Evolutionary conservation across 2,113 vertebrate species (phyloP), one percentile per base, ranked within the genome.

Genomic region (Marcusenius ussheri): DNA sequence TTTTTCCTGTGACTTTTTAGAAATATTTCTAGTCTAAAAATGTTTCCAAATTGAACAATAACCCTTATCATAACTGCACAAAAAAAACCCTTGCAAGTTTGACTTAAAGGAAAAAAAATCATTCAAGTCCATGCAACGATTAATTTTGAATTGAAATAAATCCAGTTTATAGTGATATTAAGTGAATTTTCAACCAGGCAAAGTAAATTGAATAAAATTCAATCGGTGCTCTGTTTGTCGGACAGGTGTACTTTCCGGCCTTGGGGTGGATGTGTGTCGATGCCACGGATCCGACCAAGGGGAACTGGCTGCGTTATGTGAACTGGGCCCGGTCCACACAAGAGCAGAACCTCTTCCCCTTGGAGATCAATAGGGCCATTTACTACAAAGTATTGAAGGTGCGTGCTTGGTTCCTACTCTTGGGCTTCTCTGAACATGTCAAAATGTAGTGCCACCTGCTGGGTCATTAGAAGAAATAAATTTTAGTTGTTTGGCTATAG

Each of bases 191-290:
- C 35, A 35, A 19, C 35, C 13, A 80, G 31, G n/a, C 74, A 80
- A 3, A 39, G 35, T 39, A 39, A 24, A 85, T 13, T 87, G 39
- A 46, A 24, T 87, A 27, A 31, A 50, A 87, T 31, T 49, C 24
- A 49, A 51, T 2, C 0, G 62, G 85, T 90, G 35, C n/a, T 31
- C 31, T 84, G n/a, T 3, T 53, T 39, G 17, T 84, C 0, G 74
- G 49, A 46, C 89, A 93, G 98, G 97, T 98, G 0, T 98, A 99
- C 91, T 99, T 98, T 92, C 98, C 97, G 7, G 96, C 97, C 35
- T 89, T 97, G 92, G 97, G 97, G 3, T 98, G 98, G 97, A 98
- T 98, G 97, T 99, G 98, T 93, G 95, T 99, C 1, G 98, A 98
- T 49, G 98, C 98, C 92, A 98, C 98, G 0, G 97, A 99, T 90